Evolutionary conservation across 1,140 invertebrate species (phyloP).

Genomic region (Lasioglossum albipes): DNA sequence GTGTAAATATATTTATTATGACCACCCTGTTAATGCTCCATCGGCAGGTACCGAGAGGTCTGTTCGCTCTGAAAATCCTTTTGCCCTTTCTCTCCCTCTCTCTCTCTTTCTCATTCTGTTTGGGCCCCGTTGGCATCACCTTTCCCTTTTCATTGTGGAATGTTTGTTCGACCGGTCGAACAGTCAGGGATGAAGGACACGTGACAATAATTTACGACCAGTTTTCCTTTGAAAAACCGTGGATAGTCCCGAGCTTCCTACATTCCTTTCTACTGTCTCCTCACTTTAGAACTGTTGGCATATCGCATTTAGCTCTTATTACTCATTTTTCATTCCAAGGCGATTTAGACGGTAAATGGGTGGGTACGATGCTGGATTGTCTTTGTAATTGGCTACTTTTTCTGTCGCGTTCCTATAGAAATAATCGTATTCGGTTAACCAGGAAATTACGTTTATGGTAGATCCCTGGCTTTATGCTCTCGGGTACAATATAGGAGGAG

Average conservation of each 20-base stretch:
- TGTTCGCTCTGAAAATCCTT: conserved; percentile 1
- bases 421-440: too few relatives aligned
- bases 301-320: background rate
- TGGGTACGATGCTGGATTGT: background rate
- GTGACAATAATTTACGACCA: background rate
- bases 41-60: background rate
- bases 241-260: background rate
- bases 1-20: conserved; percentile 52
- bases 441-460: too few relatives aligned
- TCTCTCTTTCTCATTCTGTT: conserved; percentile 31
- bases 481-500: too few relatives aligned
- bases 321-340: background rate
- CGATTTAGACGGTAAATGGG: background rate
- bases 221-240: background rate
- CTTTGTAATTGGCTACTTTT: too few relatives aligned
- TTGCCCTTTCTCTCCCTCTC: background rate
- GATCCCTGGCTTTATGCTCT: too few relatives aligned
- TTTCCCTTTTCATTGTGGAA: background rate
- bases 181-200: background rate
- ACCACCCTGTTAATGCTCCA: background rate
- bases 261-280: background rate
- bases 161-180: background rate
- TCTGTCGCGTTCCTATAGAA: too few relatives aligned
- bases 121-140: background rate
- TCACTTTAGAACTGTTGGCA: background rate